These are phyloP conservation scores for Cassiopea xamachana DNA, from an alignment of 30 jellyfish, hydroid and myxozoan species.

Conservation along the genomic window DNA sequence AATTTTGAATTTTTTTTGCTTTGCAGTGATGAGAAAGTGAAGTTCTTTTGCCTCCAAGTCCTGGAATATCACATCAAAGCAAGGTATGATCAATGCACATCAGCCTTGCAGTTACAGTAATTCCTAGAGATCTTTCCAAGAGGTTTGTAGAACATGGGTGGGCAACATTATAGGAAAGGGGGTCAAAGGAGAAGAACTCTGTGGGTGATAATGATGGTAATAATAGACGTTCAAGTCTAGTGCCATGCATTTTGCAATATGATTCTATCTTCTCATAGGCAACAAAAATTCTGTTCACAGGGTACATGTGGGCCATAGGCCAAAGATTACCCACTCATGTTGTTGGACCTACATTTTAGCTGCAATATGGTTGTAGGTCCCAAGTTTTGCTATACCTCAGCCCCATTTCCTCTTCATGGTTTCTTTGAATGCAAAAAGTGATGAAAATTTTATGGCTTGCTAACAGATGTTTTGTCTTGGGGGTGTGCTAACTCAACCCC, in stretches of 20 bases:
- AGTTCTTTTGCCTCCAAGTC: constrained; percentile 86
- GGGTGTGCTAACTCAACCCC: too few species aligned
- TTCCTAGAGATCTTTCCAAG: background rate
- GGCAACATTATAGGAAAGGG: background rate
- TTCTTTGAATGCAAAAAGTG: background rate
- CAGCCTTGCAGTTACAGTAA: background rate
- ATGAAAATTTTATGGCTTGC: background rate
- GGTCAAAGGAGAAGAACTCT: background rate
- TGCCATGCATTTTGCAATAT: too few species aligned
- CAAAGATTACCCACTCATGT: too few species aligned
- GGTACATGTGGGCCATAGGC: too few species aligned
- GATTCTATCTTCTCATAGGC: background rate
- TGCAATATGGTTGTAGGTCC: too few species aligned
- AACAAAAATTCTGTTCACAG: too few species aligned
- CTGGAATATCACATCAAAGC: constrained; percentile 73
- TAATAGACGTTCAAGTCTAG: too few species aligned
- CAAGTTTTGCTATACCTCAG: too few species aligned
- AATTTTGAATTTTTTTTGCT: background rate
- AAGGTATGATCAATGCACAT: constrained; percentile 31
- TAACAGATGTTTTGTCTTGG: too few species aligned
- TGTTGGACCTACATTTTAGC: too few species aligned
- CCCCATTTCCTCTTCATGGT: too few species aligned
- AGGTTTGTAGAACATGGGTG: background rate
- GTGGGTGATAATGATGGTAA: background rate
- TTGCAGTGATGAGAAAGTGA: constrained; percentile 74